Percentiles rank a stretch among this genome's conserved stretches.
Evolutionary conservation across 2,888 invertebrate species (phyloP).

Genomic region (Mamestra brassicae): DNA sequence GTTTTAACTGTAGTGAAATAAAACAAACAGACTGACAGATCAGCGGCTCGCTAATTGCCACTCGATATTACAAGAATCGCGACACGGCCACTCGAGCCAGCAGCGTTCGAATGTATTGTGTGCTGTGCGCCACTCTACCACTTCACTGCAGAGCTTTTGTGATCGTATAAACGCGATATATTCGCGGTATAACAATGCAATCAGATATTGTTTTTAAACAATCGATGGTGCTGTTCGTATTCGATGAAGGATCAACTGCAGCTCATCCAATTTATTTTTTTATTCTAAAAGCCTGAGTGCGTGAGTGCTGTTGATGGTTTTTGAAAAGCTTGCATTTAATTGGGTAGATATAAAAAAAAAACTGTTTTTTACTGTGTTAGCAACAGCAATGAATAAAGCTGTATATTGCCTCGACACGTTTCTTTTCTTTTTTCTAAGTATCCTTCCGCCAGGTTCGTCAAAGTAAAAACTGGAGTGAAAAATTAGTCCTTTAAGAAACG

Average conservation of each 20-base stretch:
- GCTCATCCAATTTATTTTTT: slow-evolving; percentile 54
- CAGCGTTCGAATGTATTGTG: slow-evolving; percentile 45
- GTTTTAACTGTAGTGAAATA: slow-evolving; percentile 45
- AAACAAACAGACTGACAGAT: slow-evolving; percentile 50
- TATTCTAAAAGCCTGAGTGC: slow-evolving; percentile 21
- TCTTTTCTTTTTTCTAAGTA: slow-evolving; percentile 23
- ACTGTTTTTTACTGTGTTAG: neutral
- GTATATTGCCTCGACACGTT: neutral
- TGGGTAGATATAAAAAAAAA: neutral
- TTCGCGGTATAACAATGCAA: slow-evolving; percentile 72
- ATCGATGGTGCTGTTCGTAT: slow-evolving; percentile 55
- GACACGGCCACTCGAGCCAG: slow-evolving; percentile 42
- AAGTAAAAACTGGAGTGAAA: slow-evolving; percentile 73
- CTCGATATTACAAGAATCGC: slow-evolving; percentile 64
- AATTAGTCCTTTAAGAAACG: slow-evolving; percentile 77
- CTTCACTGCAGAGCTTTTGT: slow-evolving; percentile 60
- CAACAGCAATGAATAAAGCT: neutral
- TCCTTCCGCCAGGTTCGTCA: slow-evolving; percentile 42
- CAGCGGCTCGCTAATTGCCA: slow-evolving; percentile 58
- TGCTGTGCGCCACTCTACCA: slow-evolving; percentile 43
- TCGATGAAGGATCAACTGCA: slow-evolving; percentile 26
- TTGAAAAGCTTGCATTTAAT: slow-evolving; percentile 4
- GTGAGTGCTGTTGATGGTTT: slow-evolving; percentile 13
- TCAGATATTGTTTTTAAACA: slow-evolving; percentile 75
- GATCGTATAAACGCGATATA: slow-evolving; percentile 51